phyloP scores from a whole-genome alignment of 2,113 vertebrate species.

The Geococcyx californianus region DNA sequence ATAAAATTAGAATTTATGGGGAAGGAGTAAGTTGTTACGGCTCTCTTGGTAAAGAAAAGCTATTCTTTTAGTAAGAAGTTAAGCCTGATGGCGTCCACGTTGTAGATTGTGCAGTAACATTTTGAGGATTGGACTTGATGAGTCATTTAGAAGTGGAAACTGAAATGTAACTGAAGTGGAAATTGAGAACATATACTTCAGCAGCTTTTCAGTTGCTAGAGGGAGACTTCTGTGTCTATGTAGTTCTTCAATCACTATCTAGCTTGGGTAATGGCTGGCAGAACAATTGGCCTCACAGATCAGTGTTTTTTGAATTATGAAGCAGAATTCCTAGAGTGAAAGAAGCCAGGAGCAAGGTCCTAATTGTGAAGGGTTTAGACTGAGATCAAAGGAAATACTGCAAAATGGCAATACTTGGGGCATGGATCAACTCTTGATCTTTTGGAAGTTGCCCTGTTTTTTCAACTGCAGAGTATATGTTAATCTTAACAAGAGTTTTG shows the following conservation, averaged over 20 bases:
- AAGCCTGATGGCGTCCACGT: background rate
- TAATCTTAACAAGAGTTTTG: background rate
- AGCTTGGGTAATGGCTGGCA: background rate
- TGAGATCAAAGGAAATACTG: background rate
- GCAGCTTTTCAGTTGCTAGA: background rate
- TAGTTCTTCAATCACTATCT: background rate
- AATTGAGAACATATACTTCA: background rate
- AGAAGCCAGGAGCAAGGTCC: background rate
- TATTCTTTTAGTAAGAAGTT: background rate
- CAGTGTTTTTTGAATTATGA: background rate
- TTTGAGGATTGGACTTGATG: background rate
- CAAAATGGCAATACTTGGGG: background rate
- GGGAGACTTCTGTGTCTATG: background rate
- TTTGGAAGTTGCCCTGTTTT: background rate
- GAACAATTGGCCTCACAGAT: background rate
- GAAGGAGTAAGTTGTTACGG: background rate
- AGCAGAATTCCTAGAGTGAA: background rate
- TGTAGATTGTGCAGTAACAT: background rate
- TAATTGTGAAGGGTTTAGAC: background rate
- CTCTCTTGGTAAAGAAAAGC: background rate
- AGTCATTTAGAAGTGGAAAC: background rate
- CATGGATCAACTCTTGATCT: background rate
- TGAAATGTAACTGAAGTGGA: background rate
- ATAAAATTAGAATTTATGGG: background rate
- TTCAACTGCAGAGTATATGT: background rate